Conservation (phyloP, 2,113 vertebrate species). For the Crotalus viridis region DNA sequence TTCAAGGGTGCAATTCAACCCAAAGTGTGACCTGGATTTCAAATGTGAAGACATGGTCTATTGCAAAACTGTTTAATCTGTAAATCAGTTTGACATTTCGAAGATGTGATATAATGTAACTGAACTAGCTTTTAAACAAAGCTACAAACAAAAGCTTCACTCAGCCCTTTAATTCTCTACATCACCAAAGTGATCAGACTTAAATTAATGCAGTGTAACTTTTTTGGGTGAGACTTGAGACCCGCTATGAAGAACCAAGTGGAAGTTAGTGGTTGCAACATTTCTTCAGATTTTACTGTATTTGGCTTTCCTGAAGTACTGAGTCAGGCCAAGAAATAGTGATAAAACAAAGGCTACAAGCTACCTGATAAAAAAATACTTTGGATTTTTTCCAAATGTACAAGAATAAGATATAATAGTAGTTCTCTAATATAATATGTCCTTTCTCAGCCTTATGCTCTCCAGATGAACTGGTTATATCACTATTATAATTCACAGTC, state of each 20-base stretch:
- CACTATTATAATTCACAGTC: not conserved
- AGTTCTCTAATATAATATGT: not conserved
- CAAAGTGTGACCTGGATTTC: not conserved
- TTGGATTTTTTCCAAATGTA: not conserved
- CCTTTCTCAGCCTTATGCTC: not conserved
- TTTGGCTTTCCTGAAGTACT: not conserved
- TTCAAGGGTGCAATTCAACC: not conserved
- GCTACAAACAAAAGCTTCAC: not conserved
- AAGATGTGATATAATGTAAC: not conserved
- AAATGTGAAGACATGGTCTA: not conserved
- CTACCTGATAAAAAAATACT: not conserved
- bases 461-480: not conserved
- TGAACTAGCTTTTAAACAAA: not conserved
- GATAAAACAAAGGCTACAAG: not conserved
- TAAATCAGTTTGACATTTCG: not conserved
- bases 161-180: not conserved
- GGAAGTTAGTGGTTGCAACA: not conserved
- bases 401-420: not conserved
- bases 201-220: not conserved
- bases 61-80: not conserved
- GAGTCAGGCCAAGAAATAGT: not conserved
- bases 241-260: not conserved
- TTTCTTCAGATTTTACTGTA: not conserved
- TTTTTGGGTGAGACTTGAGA: not conserved
- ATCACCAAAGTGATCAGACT: not conserved